phyloP scores from a whole-genome alignment of 2,797 vertebrate species.

The Acipenser oxyrinchus region DNA sequence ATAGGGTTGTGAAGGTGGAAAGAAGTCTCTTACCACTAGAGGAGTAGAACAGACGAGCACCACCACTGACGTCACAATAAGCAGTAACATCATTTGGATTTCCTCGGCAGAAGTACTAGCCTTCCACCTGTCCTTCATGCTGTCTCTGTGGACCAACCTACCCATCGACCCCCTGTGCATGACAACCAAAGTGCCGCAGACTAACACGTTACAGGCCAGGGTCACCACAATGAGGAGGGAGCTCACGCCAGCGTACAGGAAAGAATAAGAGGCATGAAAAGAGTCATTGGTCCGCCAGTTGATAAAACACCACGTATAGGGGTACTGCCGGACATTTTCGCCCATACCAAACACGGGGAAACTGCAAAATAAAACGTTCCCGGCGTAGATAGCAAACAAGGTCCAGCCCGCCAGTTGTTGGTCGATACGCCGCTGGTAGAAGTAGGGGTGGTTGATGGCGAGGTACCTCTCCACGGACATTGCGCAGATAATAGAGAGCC shows the following conservation, averaged over 20 bases:
- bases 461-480: constrained; percentile 23
- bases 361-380: constrained; percentile 18
- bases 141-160: not conserved
- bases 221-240: constrained; percentile 18
- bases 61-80: constrained; percentile 20
- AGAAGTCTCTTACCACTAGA: constrained; percentile 17
- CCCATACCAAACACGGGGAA: constrained; percentile 17
- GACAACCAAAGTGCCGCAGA: constrained; percentile 17
- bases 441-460: constrained; percentile 20
- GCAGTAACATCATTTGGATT: constrained; percentile 20
- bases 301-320: constrained; percentile 23
- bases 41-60: constrained; percentile 22
- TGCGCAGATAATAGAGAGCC: constrained; percentile 20
- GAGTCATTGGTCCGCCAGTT: constrained; percentile 17
- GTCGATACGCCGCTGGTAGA: constrained; percentile 14
- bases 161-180: constrained; percentile 7
- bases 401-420: constrained; percentile 2
- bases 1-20: no score
- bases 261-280: constrained; percentile 16
- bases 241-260: constrained; percentile 17
- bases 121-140: not conserved
- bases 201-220: constrained; percentile 17
- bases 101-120: constrained; percentile 12
- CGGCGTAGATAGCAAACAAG: constrained; percentile 18
- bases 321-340: constrained; percentile 12